Percentiles rank a stretch among this genome's conserved stretches.
Conservation (phyloP, 2,113 vertebrate genomes). For the Psilopogon haemacephalus region DNA sequence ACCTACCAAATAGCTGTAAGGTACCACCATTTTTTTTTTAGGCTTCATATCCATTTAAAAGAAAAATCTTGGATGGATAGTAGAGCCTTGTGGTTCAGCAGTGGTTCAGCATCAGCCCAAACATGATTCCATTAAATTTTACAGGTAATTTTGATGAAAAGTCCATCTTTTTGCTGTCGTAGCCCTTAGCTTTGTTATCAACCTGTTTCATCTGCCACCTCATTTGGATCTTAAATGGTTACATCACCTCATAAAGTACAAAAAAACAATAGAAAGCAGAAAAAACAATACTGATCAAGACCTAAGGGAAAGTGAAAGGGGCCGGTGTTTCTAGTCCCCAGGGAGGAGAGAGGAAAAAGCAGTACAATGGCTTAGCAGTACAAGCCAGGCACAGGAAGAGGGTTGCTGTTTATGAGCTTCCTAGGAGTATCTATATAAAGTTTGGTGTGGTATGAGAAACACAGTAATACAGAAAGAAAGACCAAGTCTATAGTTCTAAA, state of each 20-base stretch:
- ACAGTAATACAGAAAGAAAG: neutral
- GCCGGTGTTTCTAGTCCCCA: neutral
- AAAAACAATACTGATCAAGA: neutral
- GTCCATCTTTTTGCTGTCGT: neutral
- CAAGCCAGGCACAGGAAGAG: neutral
- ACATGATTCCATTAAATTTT: neutral
- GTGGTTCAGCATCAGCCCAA: neutral
- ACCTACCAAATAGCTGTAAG: neutral
- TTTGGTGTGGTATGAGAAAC: neutral
- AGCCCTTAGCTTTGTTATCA: fast-evolving
- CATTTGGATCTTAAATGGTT: neutral
- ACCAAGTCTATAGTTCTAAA: neutral
- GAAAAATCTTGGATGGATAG: neutral
- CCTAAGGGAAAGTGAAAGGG: conserved; percentile 53
- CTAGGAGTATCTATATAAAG: neutral
- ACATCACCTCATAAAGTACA: neutral
- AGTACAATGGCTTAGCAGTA: neutral
- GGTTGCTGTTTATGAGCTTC: conserved; percentile 34
- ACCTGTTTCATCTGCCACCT: neutral
- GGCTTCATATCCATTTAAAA: neutral
- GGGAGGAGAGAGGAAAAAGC: conserved; percentile 20
- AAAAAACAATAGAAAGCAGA: neutral
- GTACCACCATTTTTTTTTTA: neutral
- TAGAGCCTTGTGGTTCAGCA: no score
- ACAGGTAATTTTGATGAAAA: neutral